A percentile compares a stretch with the other conserved stretches of the same genome.
Evolutionary conservation across 2,113 vertebrate genomes (phyloP).

Genomic region (Cranoglanis bouderius): DNA sequence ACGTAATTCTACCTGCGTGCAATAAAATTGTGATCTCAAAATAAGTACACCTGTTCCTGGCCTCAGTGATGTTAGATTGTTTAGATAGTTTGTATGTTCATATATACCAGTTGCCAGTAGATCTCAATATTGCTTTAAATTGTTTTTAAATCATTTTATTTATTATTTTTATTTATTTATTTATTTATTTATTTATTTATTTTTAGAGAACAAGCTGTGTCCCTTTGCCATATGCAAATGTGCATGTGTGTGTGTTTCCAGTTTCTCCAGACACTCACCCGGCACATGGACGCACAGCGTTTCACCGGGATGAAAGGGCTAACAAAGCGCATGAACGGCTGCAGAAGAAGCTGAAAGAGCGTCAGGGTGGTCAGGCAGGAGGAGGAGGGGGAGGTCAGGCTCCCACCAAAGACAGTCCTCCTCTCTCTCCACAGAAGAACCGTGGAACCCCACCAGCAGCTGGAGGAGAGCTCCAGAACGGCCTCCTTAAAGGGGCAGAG

Average conservation of each 20-base stretch:
- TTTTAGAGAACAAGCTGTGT: neutral
- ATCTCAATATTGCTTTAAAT: neutral
- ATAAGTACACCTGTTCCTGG: neutral
- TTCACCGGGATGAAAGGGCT: constrained; percentile 89
- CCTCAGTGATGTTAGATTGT: neutral
- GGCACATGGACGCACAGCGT: constrained; percentile 84
- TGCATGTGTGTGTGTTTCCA: constrained; percentile 40
- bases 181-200: too few species aligned
- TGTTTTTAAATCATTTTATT: neutral
- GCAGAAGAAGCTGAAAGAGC: constrained; percentile 94
- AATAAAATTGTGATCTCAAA: neutral
- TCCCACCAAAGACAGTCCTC: constrained; percentile 88
- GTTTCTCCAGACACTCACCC: constrained; percentile 83
- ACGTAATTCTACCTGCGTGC: neutral
- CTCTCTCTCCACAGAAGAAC: constrained; percentile 88
- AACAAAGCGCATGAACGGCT: constrained; percentile 93
- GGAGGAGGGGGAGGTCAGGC: constrained; percentile 66
- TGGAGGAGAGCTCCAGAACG: constrained; percentile 79
- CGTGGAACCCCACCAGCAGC: constrained; percentile 73
- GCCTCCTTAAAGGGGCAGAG: constrained; percentile 74
- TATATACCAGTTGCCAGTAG: neutral
- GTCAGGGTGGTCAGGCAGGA: constrained; percentile 78
- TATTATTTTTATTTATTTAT: too few species aligned
- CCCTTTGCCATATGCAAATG: neutral
- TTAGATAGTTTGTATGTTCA: neutral